Conservation (phyloP, 2,888 invertebrate genomes). For the Dugesia japonica region DNA sequence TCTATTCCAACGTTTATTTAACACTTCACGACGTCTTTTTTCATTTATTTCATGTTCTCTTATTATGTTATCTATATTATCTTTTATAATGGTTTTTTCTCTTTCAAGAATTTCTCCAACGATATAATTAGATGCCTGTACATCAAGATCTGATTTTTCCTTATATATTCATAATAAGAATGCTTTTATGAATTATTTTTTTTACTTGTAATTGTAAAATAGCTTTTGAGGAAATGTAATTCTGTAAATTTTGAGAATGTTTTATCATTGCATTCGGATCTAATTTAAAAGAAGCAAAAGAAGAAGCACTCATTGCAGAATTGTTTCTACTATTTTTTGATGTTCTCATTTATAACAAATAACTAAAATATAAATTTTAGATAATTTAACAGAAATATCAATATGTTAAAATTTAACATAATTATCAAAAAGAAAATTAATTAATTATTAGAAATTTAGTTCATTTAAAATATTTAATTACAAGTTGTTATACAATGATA, state of each 20-base stretch:
- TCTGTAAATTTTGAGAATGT: neutral
- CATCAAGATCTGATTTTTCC: neutral
- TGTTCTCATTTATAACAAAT: neutral
- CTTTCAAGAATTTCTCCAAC: neutral
- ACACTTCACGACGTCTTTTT: constrained; percentile 38
- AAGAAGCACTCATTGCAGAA: neutral
- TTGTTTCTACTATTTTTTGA: neutral
- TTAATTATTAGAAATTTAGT: no score
- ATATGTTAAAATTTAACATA: neutral
- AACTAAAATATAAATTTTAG: neutral
- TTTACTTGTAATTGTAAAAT: neutral
- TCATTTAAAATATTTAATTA: neutral
- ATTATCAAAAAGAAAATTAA: neutral
- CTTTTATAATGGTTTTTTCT: neutral
- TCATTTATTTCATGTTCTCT: neutral
- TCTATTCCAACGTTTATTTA: constrained; percentile 45
- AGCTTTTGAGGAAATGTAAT: neutral
- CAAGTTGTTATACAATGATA: neutral
- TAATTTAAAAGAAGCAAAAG: neutral
- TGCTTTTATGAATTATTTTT: neutral
- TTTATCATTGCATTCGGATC: neutral
- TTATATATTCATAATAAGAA: neutral
- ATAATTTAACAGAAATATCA: neutral
- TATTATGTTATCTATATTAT: neutral
- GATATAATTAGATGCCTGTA: neutral